phyloP scores from a whole-genome alignment of 2,888 invertebrate species.

The Parnassius smintheus region DNA sequence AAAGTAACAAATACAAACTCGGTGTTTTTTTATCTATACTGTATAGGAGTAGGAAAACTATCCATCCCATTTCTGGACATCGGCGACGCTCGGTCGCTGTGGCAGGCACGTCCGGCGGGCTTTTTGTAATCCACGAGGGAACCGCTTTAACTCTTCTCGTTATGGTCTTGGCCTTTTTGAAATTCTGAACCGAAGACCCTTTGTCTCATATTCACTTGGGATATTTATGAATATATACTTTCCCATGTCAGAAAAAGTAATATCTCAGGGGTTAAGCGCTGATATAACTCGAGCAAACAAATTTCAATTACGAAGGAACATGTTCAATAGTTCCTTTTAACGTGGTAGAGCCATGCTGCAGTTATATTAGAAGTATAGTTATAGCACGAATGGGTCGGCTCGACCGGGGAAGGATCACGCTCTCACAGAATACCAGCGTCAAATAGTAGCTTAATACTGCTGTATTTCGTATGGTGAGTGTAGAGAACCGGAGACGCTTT shows the following conservation, averaged over 20 bases:
- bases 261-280: too few species aligned
- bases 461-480: too few species aligned
- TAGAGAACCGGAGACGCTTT: too few species aligned
- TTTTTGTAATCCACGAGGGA: constrained; percentile 23
- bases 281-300: too few species aligned
- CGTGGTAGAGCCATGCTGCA: too few species aligned
- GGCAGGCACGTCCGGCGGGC: constrained; percentile 38
- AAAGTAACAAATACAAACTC: constrained; percentile 8
- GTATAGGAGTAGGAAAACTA: constrained; percentile 44
- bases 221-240: constrained; percentile 15
- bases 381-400: too few species aligned
- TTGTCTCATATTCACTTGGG: constrained; percentile 8
- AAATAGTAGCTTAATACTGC: too few species aligned
- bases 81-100: constrained; percentile 30
- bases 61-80: constrained; percentile 48
- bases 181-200: constrained; percentile 18
- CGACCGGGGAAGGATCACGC: too few species aligned
- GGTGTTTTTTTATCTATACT: constrained; percentile 18
- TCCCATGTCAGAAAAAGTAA: background rate
- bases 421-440: too few species aligned
- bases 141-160: constrained; percentile 12
- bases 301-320: too few species aligned
- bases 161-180: constrained; percentile 24
- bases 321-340: too few species aligned
- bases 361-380: too few species aligned